A percentile compares a stretch with the other conserved stretches of the same genome.
Evolutionary conservation across 2,797 vertebrate genomes (phyloP).

Genomic region (Cryptoprocta ferox): DNA sequence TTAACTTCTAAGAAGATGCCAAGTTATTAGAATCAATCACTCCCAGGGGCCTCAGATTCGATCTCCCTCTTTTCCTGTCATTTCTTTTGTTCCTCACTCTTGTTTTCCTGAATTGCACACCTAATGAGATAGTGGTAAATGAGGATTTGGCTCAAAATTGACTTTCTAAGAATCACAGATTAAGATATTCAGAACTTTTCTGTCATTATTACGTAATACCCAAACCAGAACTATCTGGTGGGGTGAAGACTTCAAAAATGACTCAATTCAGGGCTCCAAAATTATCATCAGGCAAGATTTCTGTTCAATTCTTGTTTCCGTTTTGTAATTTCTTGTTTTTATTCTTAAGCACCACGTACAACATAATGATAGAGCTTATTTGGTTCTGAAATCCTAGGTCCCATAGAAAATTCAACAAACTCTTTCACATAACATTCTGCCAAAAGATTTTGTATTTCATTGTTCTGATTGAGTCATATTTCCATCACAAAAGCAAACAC

Average conservation of each 20-base stretch:
- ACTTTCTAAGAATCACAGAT: neutral
- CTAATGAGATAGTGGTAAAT: neutral
- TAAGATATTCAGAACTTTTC: neutral
- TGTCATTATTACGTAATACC: neutral
- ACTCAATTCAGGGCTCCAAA: neutral
- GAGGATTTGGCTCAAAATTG: neutral
- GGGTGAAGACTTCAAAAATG: neutral
- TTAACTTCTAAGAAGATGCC: neutral
- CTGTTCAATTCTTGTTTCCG: neutral
- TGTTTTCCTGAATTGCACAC: neutral
- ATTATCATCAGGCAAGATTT: neutral
- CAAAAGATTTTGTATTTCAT: neutral
- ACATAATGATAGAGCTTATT: neutral
- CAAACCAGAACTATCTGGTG: neutral
- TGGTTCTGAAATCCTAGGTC: neutral
- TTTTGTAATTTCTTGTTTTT: neutral
- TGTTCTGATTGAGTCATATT: neutral
- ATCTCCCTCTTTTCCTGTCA: neutral
- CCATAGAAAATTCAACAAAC: neutral
- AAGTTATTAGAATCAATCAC: neutral
- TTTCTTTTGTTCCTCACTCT: neutral
- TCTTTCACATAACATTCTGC: neutral
- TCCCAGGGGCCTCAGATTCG: neutral
- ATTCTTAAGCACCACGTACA: neutral
- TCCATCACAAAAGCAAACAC: neutral